Base-by-base conservation (phyloP, 2,113 vertebrate species). In the Gallinago undulata region DNA sequence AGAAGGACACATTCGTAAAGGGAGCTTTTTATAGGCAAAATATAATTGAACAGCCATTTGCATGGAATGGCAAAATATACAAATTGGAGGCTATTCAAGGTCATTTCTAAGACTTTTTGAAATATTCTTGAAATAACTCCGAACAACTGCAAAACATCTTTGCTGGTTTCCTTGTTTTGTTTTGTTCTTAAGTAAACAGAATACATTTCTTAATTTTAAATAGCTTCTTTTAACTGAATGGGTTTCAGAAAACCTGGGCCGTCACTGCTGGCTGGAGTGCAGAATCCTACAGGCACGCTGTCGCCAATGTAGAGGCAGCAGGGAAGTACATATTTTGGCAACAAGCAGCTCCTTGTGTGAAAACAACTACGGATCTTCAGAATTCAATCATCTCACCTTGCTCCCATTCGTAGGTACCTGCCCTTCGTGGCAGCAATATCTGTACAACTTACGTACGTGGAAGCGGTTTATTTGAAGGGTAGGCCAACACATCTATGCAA, bases 121-220 rank as follows among this genome's bases (percentile, higher is more conserved):
- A 90, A 96, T 93, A 86, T 43, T 97, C 79, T 87, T 89, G 77
- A 90, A 86, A 70, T 78, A 89, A 89, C 56, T 95, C 66, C 37
- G 88, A 96, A 94, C 77, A 95, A 96, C 89, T 93, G 94, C 70
- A 95, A 91, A 95, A 93, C 74, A 93, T 63, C 56, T 84, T 84
- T 94, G 25, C 66, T 84, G 57, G 62, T 87, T 95, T 92, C 81
- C 86, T 79, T 84, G 93, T 75, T 95, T 93, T 89, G 80, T 2
- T 94, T 78, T 86, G 69, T 8, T 94, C 92, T 93, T 30, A 82
- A 92, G 83, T 84, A 89, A 95, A 93, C 77, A 95, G 48, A 81
- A 93, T 19, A 59, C 17, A 85, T 80, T 63, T 85, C 84, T 90
- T 90, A 43, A 89, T 75, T 91, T 82, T 68, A 85, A 48, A 82